phyloP scores from a whole-genome alignment of 1,140 invertebrate genomes.

The Drosophila jambulina region DNA sequence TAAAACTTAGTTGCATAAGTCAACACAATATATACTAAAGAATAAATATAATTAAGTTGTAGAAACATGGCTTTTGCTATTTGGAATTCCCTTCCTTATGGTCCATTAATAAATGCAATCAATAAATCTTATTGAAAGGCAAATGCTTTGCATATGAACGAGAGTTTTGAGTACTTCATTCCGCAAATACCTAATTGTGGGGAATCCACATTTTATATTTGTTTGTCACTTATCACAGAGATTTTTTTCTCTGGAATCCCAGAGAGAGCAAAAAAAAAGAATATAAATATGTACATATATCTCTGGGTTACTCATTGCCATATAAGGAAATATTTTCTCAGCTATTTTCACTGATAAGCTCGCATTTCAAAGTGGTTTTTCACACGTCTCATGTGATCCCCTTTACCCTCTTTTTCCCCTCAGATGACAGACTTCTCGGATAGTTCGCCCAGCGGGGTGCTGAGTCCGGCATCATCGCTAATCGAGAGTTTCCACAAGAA shows the following conservation, averaged over 20 bases:
- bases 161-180: conserved; percentile 1
- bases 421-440: conserved; percentile 85
- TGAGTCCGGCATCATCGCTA: conserved; percentile 77
- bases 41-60: background rate
- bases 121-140: conserved; percentile 21
- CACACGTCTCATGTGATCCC: background rate
- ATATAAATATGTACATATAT: too few relatives aligned
- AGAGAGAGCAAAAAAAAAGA: too few relatives aligned
- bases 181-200: conserved; percentile 3
- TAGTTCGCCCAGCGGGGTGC: conserved; percentile 74
- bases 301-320: conserved; percentile 5
- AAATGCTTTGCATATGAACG: conserved; percentile 1
- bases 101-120: conserved; percentile 14
- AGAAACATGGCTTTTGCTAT: background rate
- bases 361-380: conserved; percentile 3
- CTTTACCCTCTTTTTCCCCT: background rate
- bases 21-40: background rate
- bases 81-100: background rate
- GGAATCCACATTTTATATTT: conserved; percentile 24
- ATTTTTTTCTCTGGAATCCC: background rate
- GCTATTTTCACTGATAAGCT: conserved; percentile 32
- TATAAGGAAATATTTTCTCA: conserved; percentile 28
- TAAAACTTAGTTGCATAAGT: background rate
- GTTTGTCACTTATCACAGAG: conserved; percentile 1
- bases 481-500: conserved; percentile 85